Evolutionary conservation across 2,888 invertebrate genomes (phyloP), one percentile per base, ranked within the genome.

Genomic region (Octonoba sinensis): DNA sequence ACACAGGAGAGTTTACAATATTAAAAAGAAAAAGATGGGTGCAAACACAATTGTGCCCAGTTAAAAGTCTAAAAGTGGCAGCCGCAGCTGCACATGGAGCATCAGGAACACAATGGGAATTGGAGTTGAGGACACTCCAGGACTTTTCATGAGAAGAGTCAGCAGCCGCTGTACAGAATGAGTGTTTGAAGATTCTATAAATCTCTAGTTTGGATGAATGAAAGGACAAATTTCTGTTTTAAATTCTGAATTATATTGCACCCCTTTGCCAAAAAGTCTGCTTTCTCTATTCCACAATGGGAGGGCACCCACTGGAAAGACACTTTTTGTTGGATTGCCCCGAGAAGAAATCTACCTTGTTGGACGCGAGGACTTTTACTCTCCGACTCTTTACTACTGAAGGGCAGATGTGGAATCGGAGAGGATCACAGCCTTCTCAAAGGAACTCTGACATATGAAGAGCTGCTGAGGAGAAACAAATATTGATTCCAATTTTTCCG

Each of bases 271-370:
- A n/a, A 64, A 44, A 20, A n/a, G 44, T 46, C n/a, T 44, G 44
- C 62, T 64, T 59, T 59, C 59, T 59, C 59, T 22, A 27, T 59
- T 44, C 62, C 18, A n/a, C 62, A 64, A 16, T 64, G 62, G 18
- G 46, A 64, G 44, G 13, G 44, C n/a, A 22, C 60, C 24, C 27
- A 24, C 60, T 27, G 60, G 15, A 60, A 60, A 60, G 60, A 13
- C 46, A 64, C 24, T 24, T 59, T 24, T 11, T 15, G 59, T 24
- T 24, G 59, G 1, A 59, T 59, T 59, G 3, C 2, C 27, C 13
- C 6, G 24, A 8, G 59, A 59, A 59, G 11, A 3, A 22, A 24
- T 24, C 24, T 59, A 24, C 59, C 20, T 2, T 59, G 24, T 13
- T 59, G 27, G 12, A 24, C 59, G n/a, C 15, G 59, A 59, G 59